Conservation (phyloP, 1,140 invertebrate species). For the Drosophila parvula region DNA sequence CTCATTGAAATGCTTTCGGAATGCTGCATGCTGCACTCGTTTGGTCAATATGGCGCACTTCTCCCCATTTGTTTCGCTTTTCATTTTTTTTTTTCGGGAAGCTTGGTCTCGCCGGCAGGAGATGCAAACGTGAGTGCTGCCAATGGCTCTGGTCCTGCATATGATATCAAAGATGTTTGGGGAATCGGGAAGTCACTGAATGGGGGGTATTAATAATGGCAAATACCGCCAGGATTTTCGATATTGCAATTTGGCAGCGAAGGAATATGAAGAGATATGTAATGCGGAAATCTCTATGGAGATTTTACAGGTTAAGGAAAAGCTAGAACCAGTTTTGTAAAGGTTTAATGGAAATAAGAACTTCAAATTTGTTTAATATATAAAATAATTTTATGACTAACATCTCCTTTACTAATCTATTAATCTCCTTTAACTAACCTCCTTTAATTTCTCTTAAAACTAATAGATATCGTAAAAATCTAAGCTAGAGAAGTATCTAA, state of each 20-base stretch:
- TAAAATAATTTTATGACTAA: too few relatives aligned
- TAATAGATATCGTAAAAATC: background rate
- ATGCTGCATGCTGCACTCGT: conserved; percentile 65
- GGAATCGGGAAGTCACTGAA: conserved; percentile 6
- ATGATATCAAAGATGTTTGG: conserved; percentile 27
- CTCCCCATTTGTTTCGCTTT: conserved; percentile 53
- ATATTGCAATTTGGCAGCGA: background rate
- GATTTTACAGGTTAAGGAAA: background rate
- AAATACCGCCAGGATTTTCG: background rate
- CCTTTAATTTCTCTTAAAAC: background rate
- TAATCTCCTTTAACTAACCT: too few relatives aligned
- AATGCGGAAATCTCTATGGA: background rate
- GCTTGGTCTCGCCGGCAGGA: conserved; percentile 28
- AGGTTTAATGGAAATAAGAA: background rate
- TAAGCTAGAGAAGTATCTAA: background rate
- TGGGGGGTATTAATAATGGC: conserved; percentile 26
- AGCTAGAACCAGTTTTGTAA: background rate
- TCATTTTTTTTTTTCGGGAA: conserved; percentile 3
- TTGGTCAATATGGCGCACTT: conserved; percentile 78
- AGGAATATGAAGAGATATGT: background rate
- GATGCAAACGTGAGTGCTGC: conserved; percentile 55
- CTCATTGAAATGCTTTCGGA: conserved; percentile 61
- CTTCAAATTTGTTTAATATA: background rate
- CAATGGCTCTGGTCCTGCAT: conserved; percentile 21
- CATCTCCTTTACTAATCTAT: too few relatives aligned